Conservation (phyloP, 2,888 invertebrate species). For the Lycocerus yunnanus region DNA sequence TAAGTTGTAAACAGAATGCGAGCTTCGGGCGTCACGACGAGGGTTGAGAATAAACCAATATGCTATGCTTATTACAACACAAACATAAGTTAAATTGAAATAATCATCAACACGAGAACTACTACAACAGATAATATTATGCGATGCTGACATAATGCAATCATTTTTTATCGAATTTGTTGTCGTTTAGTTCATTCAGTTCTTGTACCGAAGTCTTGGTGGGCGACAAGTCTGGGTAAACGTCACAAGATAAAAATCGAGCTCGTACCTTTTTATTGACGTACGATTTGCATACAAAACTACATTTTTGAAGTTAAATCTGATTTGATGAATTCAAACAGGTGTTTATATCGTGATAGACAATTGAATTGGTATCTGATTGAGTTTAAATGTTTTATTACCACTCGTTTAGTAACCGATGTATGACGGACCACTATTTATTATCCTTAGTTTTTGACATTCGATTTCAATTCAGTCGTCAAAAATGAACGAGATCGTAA, state of each 20-base stretch:
- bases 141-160: no score
- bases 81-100: no score
- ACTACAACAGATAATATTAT: no score
- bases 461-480: background rate
- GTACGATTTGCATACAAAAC: slow-evolving; percentile 23
- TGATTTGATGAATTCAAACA: slow-evolving; percentile 15
- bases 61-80: no score
- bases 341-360: slow-evolving; percentile 23
- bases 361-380: slow-evolving; percentile 21
- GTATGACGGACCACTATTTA: background rate
- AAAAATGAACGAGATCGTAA: background rate
- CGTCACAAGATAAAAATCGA: slow-evolving; percentile 8
- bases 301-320: slow-evolving; percentile 8
- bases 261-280: background rate
- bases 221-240: background rate
- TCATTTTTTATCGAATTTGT: background rate
- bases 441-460: background rate
- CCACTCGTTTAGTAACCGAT: background rate
- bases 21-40: no score
- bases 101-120: no score
- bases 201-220: no score
- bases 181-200: background rate
- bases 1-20: no score
- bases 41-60: no score
- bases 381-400: slow-evolving; percentile 12